These are phyloP conservation scores for Spheniscus mendiculus DNA, from an alignment of 2,113 vertebrate species.

Conservation along the genomic window DNA sequence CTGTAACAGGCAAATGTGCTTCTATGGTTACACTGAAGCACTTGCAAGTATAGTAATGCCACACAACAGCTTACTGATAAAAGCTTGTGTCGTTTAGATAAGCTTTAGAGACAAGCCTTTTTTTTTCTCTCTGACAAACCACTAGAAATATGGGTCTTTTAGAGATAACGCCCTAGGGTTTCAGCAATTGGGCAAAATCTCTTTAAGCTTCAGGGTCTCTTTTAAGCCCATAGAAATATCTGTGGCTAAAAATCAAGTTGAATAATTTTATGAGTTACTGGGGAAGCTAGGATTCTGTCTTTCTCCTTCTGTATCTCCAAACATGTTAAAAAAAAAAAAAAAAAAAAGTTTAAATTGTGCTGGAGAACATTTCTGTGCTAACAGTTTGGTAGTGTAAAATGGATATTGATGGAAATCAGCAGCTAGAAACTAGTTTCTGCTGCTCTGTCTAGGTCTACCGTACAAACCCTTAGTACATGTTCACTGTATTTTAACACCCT, in stretches of 20 bases:
- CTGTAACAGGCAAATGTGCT: not conserved
- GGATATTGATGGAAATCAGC: not conserved
- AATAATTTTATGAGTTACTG: not conserved
- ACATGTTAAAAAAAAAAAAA: too few relatives aligned
- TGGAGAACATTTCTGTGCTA: not conserved
- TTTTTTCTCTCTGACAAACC: not conserved
- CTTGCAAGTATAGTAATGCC: not conserved
- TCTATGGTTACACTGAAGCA: not conserved
- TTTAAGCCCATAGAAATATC: not conserved
- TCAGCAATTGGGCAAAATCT: not conserved
- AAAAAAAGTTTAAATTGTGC: too few relatives aligned
- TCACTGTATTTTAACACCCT: not conserved
- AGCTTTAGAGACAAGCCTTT: not conserved
- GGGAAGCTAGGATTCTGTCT: not conserved
- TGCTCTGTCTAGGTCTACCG: not conserved
- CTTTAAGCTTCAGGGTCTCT: not conserved
- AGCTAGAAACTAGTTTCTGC: not conserved
- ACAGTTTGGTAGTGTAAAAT: not conserved
- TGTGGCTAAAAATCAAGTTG: not conserved
- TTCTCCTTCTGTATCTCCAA: not conserved
- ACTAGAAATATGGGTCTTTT: not conserved
- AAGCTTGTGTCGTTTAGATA: not conserved
- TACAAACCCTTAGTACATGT: not conserved
- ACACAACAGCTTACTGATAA: not conserved
- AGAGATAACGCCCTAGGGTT: not conserved